phyloP scores from a whole-genome alignment of 2,797 vertebrate species.

The Eulemur albifrons region DNA sequence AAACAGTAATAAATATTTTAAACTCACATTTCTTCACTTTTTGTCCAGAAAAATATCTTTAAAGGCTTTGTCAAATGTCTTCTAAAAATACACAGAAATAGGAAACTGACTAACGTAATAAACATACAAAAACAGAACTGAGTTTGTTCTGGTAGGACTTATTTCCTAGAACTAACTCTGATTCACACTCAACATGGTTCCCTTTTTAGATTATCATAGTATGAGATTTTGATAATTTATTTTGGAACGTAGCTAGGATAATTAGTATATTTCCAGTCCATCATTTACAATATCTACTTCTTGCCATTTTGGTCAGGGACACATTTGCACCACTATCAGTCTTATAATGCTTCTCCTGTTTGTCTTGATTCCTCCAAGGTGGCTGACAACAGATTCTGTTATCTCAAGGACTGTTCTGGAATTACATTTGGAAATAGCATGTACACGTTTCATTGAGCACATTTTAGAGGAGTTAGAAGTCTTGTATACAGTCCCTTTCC shows the following conservation, averaged over 20 bases:
- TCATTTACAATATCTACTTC: background rate
- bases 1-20: background rate
- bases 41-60: background rate
- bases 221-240: background rate
- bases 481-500: background rate
- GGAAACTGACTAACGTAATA: background rate
- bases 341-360: background rate
- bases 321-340: background rate
- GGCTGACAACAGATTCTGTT: background rate
- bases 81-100: background rate
- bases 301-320: background rate
- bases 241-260: background rate
- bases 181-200: background rate
- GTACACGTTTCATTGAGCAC: background rate
- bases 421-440: background rate
- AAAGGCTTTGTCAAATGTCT: slow-evolving; percentile 16
- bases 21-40: slow-evolving; percentile 37
- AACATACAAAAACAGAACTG: background rate
- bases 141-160: background rate
- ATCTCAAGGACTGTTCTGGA: background rate
- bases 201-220: background rate
- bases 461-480: background rate
- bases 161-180: background rate
- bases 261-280: background rate
- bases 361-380: background rate